phyloP scores from a whole-genome alignment of 2,113 vertebrate genomes.

The Brachirus orientalis region DNA sequence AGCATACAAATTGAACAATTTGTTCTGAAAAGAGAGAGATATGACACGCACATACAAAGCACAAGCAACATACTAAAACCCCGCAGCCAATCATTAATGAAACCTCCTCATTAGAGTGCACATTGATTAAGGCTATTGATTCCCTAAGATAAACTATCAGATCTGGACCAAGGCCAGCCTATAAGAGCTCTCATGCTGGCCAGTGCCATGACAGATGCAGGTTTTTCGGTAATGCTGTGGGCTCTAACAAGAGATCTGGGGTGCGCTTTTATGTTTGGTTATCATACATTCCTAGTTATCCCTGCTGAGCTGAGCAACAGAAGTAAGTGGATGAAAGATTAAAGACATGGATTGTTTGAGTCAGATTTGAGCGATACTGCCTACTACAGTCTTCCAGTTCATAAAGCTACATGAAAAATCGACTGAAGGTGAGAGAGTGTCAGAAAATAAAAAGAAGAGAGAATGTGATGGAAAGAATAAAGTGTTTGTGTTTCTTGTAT shows the following conservation, averaged over 20 bases:
- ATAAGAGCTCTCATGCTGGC: constrained; percentile 26
- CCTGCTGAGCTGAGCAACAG: constrained; percentile 45
- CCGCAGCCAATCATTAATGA: constrained; percentile 56
- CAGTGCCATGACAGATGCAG: constrained; percentile 24
- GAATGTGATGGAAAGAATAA: constrained; percentile 16
- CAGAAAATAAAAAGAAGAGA: constrained; percentile 34
- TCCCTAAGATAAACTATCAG: constrained; percentile 60
- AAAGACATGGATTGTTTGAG: constrained; percentile 26
- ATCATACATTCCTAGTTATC: constrained; percentile 41
- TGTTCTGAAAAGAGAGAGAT: background rate
- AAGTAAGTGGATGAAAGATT: constrained; percentile 35
- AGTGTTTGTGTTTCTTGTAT: constrained; percentile 44
- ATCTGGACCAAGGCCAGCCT: constrained; percentile 52
- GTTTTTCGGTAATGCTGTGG: constrained; percentile 27
- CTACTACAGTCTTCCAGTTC: no score
- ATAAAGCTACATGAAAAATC: no score
- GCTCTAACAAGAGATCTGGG: constrained; percentile 33
- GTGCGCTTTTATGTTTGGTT: constrained; percentile 15
- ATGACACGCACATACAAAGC: background rate
- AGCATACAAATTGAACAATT: background rate
- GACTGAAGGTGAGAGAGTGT: constrained; percentile 34
- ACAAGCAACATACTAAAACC: constrained; percentile 46
- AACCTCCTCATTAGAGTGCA: constrained; percentile 70
- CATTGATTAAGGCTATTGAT: constrained; percentile 76
- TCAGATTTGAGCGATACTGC: constrained; percentile 3